phyloP scores from a whole-genome alignment of 2,888 invertebrate genomes.

The Adelognathus sp. region DNA sequence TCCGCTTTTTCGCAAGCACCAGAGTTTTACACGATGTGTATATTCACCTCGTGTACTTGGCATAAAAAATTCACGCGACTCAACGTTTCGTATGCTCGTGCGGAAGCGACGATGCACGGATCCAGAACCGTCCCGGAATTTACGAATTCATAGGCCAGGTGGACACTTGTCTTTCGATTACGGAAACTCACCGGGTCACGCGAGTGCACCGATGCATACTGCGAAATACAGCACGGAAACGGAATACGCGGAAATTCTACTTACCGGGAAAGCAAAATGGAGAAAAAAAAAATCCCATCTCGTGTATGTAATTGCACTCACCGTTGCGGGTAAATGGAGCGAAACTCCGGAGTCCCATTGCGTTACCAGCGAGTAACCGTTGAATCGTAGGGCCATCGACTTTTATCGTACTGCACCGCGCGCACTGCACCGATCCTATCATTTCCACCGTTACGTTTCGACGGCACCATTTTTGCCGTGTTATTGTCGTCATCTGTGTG shows the following conservation, averaged over 20 bases:
- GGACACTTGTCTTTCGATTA: constrained; percentile 22
- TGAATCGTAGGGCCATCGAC: constrained; percentile 37
- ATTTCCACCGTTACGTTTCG: constrained; percentile 5
- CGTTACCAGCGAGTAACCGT: constrained; percentile 30
- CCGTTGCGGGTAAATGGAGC: constrained; percentile 50
- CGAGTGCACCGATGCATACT: neutral
- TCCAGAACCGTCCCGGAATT: neutral
- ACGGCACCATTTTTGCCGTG: neutral
- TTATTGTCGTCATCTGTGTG: constrained; percentile 14
- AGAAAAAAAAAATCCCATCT: neutral
- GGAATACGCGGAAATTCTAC: neutral
- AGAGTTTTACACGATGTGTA: neutral
- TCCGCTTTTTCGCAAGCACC: neutral
- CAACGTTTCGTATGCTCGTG: neutral
- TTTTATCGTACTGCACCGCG: constrained; percentile 49
- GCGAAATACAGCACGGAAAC: neutral
- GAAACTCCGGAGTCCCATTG: constrained; percentile 33
- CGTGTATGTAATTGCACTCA: constrained; percentile 48
- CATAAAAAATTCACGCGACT: constrained; percentile 8
- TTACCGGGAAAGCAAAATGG: neutral
- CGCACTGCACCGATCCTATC: neutral
- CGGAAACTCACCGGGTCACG: neutral
- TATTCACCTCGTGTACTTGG: constrained; percentile 6
- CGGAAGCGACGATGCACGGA: neutral
- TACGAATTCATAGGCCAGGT: constrained; percentile 10